Evolutionary conservation across 1,140 invertebrate genomes (phyloP), one percentile per base, ranked within the genome.

Genomic region (Aradophagus sp.): DNA sequence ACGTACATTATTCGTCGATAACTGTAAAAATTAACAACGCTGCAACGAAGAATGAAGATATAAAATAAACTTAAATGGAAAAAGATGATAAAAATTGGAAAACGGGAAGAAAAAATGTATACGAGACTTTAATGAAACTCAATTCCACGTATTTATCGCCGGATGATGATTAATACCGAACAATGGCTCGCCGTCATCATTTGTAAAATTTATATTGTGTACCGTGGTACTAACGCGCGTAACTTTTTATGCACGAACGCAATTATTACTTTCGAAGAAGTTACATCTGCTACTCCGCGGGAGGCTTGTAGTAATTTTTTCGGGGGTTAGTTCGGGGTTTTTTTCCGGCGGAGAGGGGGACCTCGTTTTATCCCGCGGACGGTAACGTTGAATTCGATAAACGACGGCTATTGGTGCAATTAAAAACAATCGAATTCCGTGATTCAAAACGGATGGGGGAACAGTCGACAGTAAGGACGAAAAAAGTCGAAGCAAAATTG

Each of bases 251-350:
- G 41, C 47, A 15, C 23, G n/a, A 73, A 55, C 58, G 29, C 67
- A 62, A 70, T 68, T 61, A 72, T 62, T 56, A 34, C 69, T 61
- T 72, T 56, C 59, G 56, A 70, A 69, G 66, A 70, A 66, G 58
- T 44, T 76, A 67, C 73, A 77, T 77, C 76, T 77, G 71, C 73
- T 74, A 70, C 75, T 36, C 77, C 17, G 56, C 68, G 52, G 75
- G 76, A 58, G 68, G 42, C 50, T 53, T 53, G 68, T 59, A 52
- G 69, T 74, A 59, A 76, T 77, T 75, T 78, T 78, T 76, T 73
- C 63, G 41, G 74, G 74, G 74, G 74, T 65, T 59, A 63, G 14
- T 55, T 35, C 48, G 53, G 7, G 2, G n/a, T 59, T 42, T 63
- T 73, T 63, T 56, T 35, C 39, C 48, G 65, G 73, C 48, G 73